A percentile compares a stretch with the other conserved stretches of the same genome.
phyloP scores from a whole-genome alignment of 2,797 vertebrate species.

The Diceros bicornis region DNA sequence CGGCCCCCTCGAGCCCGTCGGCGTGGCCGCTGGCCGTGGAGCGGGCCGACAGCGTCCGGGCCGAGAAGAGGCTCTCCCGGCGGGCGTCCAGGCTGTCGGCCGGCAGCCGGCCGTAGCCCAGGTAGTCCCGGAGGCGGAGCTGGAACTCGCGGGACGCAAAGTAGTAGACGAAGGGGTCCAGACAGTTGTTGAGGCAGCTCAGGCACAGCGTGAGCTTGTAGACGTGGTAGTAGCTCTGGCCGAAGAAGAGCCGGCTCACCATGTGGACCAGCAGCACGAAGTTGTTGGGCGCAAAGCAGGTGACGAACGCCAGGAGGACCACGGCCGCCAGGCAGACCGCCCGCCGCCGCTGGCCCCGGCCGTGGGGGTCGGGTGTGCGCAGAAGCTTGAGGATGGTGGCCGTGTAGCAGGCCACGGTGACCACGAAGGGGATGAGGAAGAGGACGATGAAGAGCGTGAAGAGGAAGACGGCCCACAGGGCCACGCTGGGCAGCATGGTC shows the following conservation, averaged over 20 bases:
- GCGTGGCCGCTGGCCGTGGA: constrained; percentile 73
- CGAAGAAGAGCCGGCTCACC: constrained; percentile 90
- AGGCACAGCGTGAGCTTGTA: constrained; percentile 96
- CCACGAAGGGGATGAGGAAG: constrained; percentile 94
- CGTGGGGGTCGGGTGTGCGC: constrained; percentile 83
- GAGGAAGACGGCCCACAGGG: constrained; percentile 93
- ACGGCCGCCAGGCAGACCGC: constrained; percentile 91
- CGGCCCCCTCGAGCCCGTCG: constrained; percentile 74
- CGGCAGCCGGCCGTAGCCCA: constrained; percentile 73
- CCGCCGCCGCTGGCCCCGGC: constrained; percentile 89
- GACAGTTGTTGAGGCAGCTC: constrained; percentile 96
- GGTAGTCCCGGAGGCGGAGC: constrained; percentile 90
- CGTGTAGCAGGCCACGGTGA: constrained; percentile 94
- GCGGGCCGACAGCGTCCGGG: constrained; percentile 80
- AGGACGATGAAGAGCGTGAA: constrained; percentile 91
- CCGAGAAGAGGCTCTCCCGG: constrained; percentile 90
- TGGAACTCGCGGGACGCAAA: constrained; percentile 96
- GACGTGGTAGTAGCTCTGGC: constrained; percentile 90
- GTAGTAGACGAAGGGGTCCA: constrained; percentile 98
- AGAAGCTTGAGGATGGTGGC: constrained; percentile 92
- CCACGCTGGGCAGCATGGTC: constrained; percentile 91
- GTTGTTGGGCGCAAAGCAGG: constrained; percentile 96
- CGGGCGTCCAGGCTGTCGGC: constrained; percentile 82
- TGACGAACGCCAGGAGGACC: constrained; percentile 93
- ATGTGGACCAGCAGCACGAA: constrained; percentile 93